These are phyloP conservation scores for Lithophane leautieri DNA, from an alignment of 2,888 invertebrate species.

Conservation along the genomic window DNA sequence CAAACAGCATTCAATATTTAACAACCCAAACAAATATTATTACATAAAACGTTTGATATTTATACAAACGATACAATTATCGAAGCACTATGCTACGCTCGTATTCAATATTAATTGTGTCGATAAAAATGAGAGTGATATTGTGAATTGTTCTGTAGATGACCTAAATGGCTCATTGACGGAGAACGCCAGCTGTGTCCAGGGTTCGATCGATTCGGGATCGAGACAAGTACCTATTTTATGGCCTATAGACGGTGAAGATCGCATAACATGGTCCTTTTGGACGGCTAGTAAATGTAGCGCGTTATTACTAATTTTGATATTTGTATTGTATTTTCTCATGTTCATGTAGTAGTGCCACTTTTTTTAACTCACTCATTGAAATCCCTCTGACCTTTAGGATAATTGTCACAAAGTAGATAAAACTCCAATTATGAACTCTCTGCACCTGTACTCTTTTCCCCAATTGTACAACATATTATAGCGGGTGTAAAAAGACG, in stretches of 20 bases:
- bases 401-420: too few species aligned
- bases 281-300: conserved; percentile 7
- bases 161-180: conserved; percentile 49
- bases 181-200: conserved; percentile 48
- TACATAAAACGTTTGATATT: conserved; percentile 9
- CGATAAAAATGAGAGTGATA: conserved; percentile 47
- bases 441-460: background rate
- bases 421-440: background rate
- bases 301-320: background rate
- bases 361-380: background rate
- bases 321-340: background rate
- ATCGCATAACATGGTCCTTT: conserved; percentile 36
- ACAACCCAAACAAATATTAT: conserved; percentile 9
- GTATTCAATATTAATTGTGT: conserved; percentile 30
- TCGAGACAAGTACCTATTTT: conserved; percentile 51
- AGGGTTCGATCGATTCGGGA: conserved; percentile 39
- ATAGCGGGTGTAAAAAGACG: too few species aligned
- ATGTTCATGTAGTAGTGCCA: background rate
- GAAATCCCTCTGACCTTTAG: background rate
- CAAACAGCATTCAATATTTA: conserved; percentile 41
- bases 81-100: background rate
- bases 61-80: conserved; percentile 21
- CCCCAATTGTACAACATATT: background rate
- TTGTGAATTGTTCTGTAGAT: conserved; percentile 40
- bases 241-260: conserved; percentile 24